Conservation (phyloP, 2,113 vertebrate genomes). For the Sterna hirundo region DNA sequence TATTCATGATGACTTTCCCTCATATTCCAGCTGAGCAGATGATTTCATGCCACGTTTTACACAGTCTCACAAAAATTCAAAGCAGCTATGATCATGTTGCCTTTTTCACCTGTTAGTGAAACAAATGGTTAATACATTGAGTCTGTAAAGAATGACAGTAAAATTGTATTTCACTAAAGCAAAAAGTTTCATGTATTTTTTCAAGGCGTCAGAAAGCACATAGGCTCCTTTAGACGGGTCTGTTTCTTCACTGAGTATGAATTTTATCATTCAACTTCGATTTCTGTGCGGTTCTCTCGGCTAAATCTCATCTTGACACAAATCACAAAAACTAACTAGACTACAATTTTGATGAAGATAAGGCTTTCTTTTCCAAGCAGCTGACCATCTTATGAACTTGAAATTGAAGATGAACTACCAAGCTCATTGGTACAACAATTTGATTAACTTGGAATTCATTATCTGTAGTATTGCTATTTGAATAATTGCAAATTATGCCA, state of each 20-base stretch:
- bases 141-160: neutral
- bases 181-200: neutral
- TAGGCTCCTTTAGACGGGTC: neutral
- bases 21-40: neutral
- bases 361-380: neutral
- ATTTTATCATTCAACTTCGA: neutral
- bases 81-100: neutral
- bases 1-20: neutral
- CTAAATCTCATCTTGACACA: neutral
- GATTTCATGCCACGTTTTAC: neutral
- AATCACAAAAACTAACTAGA: neutral
- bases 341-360: neutral
- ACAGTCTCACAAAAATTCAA: neutral
- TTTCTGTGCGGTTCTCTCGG: neutral
- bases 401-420: conserved; percentile 41
- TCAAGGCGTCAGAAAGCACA: neutral
- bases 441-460: conserved; percentile 65
- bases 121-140: neutral
- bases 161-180: neutral
- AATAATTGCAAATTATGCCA: conserved; percentile 45
- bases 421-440: conserved; percentile 10
- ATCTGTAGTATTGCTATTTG: conserved; percentile 18
- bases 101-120: neutral
- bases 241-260: neutral
- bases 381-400: conserved; percentile 8